Percentiles rank a stretch among this genome's conserved stretches.
Conservation (phyloP, 1,140 invertebrate genomes). For the Drosophila bipectinata region DNA sequence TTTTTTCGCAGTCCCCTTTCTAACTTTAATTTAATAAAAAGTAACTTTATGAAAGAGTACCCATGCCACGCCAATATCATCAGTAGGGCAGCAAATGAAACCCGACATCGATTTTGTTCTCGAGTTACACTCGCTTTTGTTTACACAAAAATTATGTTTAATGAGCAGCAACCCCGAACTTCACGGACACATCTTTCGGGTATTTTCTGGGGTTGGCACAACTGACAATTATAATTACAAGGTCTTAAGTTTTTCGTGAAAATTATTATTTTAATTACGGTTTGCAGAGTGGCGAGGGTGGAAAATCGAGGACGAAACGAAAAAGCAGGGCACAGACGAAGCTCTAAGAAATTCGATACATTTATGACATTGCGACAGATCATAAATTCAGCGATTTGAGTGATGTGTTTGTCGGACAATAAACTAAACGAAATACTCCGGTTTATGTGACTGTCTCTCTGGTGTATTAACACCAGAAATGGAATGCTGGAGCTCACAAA, state of each 20-base stretch:
- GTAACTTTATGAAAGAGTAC: constrained; percentile 11
- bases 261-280: constrained; percentile 81
- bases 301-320: background rate
- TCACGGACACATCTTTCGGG: background rate
- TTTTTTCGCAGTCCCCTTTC: too few species aligned
- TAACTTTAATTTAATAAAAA: background rate
- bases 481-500: constrained; percentile 21
- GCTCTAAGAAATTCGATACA: constrained; percentile 49
- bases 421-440: constrained; percentile 43
- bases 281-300: constrained; percentile 27
- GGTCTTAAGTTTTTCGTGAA: constrained; percentile 80
- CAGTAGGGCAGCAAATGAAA: constrained; percentile 34
- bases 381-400: constrained; percentile 74
- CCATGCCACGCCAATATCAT: constrained; percentile 28
- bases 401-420: constrained; percentile 48
- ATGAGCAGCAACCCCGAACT: constrained; percentile 62
- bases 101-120: constrained; percentile 74
- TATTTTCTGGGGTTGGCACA: constrained; percentile 59
- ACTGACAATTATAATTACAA: constrained; percentile 82
- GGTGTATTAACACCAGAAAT: background rate
- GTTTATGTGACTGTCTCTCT: constrained; percentile 49
- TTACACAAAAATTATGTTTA: constrained; percentile 82
- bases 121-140: constrained; percentile 74
- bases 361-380: constrained; percentile 64
- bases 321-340: constrained; percentile 5